A percentile compares a stretch with the other conserved stretches of the same genome.
Conservation (phyloP, 2,113 vertebrate species). For the Neogobius melanostomus region DNA sequence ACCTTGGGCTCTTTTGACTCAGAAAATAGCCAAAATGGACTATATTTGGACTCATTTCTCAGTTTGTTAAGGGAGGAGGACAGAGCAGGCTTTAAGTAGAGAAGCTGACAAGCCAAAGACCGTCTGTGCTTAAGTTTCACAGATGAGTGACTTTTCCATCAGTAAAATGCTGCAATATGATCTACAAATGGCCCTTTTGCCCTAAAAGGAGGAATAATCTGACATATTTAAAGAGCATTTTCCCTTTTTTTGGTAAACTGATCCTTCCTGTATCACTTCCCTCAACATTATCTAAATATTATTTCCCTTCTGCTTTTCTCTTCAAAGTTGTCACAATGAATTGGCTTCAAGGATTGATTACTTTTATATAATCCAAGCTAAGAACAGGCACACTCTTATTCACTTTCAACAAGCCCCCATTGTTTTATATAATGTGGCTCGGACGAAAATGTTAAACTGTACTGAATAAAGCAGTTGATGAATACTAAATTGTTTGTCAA, state of each 20-base stretch:
- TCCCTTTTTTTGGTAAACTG: neutral
- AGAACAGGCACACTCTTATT: neutral
- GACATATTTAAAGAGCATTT: neutral
- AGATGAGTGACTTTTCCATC: neutral
- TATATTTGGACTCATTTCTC: neutral
- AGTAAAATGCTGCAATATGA: neutral
- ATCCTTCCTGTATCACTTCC: neutral
- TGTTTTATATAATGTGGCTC: neutral
- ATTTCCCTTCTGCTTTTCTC: neutral
- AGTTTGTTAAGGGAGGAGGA: neutral
- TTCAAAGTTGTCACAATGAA: neutral
- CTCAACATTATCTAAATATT: neutral
- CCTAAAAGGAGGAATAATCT: neutral
- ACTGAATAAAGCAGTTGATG: neutral
- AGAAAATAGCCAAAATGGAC: neutral
- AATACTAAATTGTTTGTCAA: too few relatives aligned
- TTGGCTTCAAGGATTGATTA: neutral
- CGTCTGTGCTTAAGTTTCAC: neutral
- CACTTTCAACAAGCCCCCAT: too few relatives aligned
- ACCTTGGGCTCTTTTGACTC: too few relatives aligned
- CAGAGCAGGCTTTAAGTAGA: neutral
- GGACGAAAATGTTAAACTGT: neutral
- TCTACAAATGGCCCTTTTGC: constrained; percentile 1
- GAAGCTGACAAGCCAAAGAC: neutral
- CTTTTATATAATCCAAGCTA: neutral